Percentiles rank a stretch among this genome's conserved stretches.
These are phyloP conservation scores for Cataglyphis albicans DNA, from an alignment of 2,888 invertebrate species.

Conservation along the genomic window DNA sequence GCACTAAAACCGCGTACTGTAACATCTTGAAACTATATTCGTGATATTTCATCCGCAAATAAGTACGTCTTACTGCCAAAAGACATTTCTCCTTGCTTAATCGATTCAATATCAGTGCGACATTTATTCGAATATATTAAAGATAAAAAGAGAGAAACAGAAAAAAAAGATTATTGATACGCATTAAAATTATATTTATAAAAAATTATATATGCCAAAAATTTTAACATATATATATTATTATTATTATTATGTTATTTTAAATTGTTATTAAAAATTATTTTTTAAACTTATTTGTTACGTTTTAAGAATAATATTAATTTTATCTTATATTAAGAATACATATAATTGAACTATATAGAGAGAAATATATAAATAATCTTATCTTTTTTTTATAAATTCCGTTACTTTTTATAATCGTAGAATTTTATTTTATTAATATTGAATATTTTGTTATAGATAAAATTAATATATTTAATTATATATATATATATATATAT, in stretches of 20 bases:
- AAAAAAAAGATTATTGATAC: neutral
- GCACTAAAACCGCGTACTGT: conserved; percentile 16
- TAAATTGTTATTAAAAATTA: neutral
- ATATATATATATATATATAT: too few relatives aligned
- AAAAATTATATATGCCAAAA: neutral
- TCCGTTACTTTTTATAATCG: neutral
- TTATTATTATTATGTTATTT: conserved; percentile 4
- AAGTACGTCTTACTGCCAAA: conserved; percentile 10
- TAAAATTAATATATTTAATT: too few relatives aligned
- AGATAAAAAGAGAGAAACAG: neutral
- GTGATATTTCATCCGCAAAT: conserved; percentile 40
- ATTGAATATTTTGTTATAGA: neutral
- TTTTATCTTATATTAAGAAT: neutral
- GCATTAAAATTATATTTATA: neutral
- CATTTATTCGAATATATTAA: neutral
- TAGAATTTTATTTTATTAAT: neutral
- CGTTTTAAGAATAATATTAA: neutral
- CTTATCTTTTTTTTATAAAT: neutral
- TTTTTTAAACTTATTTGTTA: too few relatives aligned
- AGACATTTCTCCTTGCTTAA: conserved; percentile 1
- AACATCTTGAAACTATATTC: conserved; percentile 10
- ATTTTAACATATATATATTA: neutral
- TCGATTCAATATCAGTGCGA: neutral
- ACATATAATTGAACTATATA: neutral
- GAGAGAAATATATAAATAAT: neutral